Percentiles rank a stretch among this genome's conserved stretches.
Conservation (phyloP, 2,888 invertebrate species). For the Oxytorus armatus region DNA sequence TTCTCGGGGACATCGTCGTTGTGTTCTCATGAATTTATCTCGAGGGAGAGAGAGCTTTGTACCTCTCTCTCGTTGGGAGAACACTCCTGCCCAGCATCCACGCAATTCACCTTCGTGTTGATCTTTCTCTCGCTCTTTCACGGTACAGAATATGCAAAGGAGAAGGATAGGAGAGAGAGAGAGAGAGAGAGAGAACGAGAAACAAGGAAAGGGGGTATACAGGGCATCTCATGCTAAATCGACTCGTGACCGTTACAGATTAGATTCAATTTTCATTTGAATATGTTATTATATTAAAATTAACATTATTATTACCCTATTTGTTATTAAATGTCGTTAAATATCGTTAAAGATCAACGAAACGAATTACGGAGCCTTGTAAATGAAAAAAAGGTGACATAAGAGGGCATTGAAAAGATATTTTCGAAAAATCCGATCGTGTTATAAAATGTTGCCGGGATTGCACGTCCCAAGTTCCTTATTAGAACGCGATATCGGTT, state of each 20-base stretch:
- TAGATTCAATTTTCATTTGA: no score
- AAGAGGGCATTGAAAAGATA: no score
- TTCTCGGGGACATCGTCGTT: slow-evolving; percentile 61
- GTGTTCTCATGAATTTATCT: slow-evolving; percentile 71
- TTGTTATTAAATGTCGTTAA: no score
- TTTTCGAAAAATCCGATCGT: neutral
- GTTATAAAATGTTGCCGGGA: neutral
- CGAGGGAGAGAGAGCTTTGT: slow-evolving; percentile 12
- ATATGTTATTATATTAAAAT: no score
- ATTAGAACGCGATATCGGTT: slow-evolving; percentile 23
- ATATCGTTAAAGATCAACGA: no score
- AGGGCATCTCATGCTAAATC: neutral
- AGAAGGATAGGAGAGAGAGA: slow-evolving; percentile 28
- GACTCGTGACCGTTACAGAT: no score
- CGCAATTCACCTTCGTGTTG: slow-evolving; percentile 41
- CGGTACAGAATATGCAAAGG: slow-evolving; percentile 16
- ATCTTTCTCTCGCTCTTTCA: slow-evolving; percentile 30
- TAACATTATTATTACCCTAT: no score
- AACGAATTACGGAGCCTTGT: no score
- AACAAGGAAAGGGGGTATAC: neutral
- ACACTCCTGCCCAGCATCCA: slow-evolving; percentile 39
- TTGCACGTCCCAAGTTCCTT: neutral
- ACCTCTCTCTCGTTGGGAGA: slow-evolving; percentile 17
- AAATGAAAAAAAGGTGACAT: no score
- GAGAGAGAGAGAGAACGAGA: slow-evolving; percentile 30